phyloP scores from a whole-genome alignment of 2,888 invertebrate species.

The Pilophorus perplexus region DNA sequence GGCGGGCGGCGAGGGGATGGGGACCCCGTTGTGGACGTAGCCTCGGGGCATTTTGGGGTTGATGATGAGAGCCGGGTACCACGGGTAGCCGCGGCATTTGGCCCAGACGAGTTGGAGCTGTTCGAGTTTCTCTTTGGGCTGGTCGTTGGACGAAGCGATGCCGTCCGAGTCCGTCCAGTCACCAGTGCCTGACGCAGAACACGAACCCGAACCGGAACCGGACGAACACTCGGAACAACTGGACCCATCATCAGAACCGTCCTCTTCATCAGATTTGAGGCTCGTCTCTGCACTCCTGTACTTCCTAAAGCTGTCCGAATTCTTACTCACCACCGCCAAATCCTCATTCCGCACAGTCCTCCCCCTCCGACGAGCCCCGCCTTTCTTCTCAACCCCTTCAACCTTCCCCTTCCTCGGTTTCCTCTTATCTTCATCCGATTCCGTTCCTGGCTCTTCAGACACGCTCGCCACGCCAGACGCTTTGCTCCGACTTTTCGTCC shows the following conservation, averaged over 20 bases:
- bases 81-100: slow-evolving; percentile 92
- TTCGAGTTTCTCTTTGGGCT: slow-evolving; percentile 56
- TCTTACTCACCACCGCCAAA: slow-evolving; percentile 31
- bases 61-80: slow-evolving; percentile 95
- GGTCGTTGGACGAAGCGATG: slow-evolving; percentile 50
- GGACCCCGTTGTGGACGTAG: slow-evolving; percentile 87
- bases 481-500: slow-evolving; percentile 25
- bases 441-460: slow-evolving; percentile 20
- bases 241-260: slow-evolving; percentile 54
- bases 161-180: slow-evolving; percentile 51
- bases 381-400: slow-evolving; percentile 46
- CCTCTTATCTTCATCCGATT: background rate
- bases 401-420: slow-evolving; percentile 1
- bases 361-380: background rate
- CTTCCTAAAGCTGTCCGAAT: slow-evolving; percentile 55
- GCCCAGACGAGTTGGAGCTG: slow-evolving; percentile 95
- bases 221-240: slow-evolving; percentile 54
- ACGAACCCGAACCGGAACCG: slow-evolving; percentile 53
- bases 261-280: slow-evolving; percentile 54
- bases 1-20: slow-evolving; percentile 88
- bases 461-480: background rate
- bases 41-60: slow-evolving; percentile 91
- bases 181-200: slow-evolving; percentile 51
- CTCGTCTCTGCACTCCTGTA: slow-evolving; percentile 53
- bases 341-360: background rate